Conservation (phyloP, 1,140 invertebrate species). For the Frieseomelitta varia region DNA sequence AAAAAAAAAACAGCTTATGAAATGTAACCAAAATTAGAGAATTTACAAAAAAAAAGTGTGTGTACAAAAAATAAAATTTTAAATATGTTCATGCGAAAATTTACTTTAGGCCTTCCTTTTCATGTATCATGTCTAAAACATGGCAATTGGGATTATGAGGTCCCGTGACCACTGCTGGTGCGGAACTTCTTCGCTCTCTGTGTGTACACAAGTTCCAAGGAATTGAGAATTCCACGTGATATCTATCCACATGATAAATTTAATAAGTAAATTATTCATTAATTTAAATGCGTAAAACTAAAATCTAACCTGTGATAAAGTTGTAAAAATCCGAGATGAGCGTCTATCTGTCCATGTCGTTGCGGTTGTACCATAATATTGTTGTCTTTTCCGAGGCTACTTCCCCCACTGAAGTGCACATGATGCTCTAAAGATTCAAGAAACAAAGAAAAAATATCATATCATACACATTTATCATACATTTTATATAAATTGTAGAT, state of each 20-base stretch:
- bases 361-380: slow-evolving; percentile 76
- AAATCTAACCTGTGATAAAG: slow-evolving; percentile 69
- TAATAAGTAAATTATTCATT: no score
- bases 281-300: neutral
- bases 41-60: neutral
- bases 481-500: neutral
- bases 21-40: neutral
- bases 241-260: slow-evolving; percentile 57
- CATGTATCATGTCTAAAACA: slow-evolving; percentile 64
- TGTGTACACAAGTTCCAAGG: slow-evolving; percentile 74
- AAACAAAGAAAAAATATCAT: neutral
- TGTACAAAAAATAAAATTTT: neutral
- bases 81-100: neutral
- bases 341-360: slow-evolving; percentile 74
- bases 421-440: slow-evolving; percentile 69
- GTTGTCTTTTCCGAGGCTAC: slow-evolving; percentile 72
- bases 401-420: slow-evolving; percentile 76
- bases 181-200: slow-evolving; percentile 43
- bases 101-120: slow-evolving; percentile 74
- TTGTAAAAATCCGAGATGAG: slow-evolving; percentile 74
- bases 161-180: slow-evolving; percentile 59
- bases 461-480: no score
- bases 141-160: slow-evolving; percentile 68
- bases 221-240: slow-evolving; percentile 73
- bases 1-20: neutral